phyloP scores from a whole-genome alignment of 1,140 invertebrate genomes.

The Drosophila busckii region DNA sequence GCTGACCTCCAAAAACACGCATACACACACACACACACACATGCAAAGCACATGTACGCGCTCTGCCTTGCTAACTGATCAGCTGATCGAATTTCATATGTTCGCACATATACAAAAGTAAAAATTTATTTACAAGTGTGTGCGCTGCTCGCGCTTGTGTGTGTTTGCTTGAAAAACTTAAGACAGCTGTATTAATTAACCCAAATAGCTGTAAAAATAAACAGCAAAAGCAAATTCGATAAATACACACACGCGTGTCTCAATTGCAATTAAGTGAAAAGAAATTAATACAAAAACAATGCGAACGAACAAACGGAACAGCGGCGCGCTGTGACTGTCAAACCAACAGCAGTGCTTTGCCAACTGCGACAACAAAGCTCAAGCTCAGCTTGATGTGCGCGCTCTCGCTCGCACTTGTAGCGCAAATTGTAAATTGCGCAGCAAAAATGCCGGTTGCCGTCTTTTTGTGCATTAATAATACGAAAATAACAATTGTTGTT shows the following conservation, averaged over 20 bases:
- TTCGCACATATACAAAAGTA: constrained; percentile 34
- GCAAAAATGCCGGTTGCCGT: constrained; percentile 58
- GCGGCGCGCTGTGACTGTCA: constrained; percentile 3
- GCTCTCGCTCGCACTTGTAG: too few species aligned
- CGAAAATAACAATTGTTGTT: constrained; percentile 18
- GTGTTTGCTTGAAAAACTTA: constrained; percentile 30
- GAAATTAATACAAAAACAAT: constrained; percentile 2
- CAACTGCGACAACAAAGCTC: too few species aligned
- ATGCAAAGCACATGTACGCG: constrained; percentile 13
- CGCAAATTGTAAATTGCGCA: constrained; percentile 69
- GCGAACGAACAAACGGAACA: constrained; percentile 26
- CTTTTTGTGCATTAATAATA: constrained; percentile 34
- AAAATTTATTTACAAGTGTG: constrained; percentile 57
- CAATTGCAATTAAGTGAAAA: constrained; percentile 35
- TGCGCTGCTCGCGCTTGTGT: constrained; percentile 23
- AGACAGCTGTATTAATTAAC: constrained; percentile 74
- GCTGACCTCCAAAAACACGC: constrained; percentile 41
- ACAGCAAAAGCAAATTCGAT: constrained; percentile 4
- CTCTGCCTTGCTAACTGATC: too few species aligned
- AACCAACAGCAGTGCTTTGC: constrained; percentile 15
- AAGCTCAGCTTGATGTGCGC: too few species aligned
- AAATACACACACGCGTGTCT: constrained; percentile 20
- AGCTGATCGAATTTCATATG: constrained; percentile 70
- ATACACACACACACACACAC: constrained; percentile 4
- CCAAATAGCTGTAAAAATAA: constrained; percentile 48